Conservation (phyloP, 2,797 vertebrate species). For the Bovichtus diacanthus region DNA sequence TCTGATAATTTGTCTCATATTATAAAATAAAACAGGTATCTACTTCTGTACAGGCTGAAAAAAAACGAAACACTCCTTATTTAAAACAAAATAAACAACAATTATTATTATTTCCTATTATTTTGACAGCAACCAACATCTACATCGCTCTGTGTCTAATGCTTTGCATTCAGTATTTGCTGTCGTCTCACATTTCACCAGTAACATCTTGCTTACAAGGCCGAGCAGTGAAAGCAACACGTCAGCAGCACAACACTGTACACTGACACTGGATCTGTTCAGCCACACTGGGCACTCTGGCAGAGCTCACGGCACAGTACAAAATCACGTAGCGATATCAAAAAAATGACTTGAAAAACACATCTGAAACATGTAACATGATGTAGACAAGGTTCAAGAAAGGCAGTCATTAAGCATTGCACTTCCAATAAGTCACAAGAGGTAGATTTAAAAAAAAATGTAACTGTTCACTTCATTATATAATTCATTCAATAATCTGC, state of each 20-base stretch:
- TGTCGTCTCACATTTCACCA: conserved; percentile 27
- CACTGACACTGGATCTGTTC: neutral
- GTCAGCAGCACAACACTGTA: conserved; percentile 10
- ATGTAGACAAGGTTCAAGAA: neutral
- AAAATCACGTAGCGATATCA: neutral
- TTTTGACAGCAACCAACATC: neutral
- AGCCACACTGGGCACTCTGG: neutral
- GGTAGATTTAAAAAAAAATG: neutral
- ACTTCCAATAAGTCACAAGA: neutral
- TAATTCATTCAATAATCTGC: too few species aligned
- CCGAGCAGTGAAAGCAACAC: conserved; percentile 4
- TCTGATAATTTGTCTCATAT: neutral
- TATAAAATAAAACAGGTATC: neutral
- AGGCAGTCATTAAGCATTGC: neutral
- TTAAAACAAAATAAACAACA: neutral
- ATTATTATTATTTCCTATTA: neutral
- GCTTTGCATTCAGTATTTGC: conserved; percentile 13
- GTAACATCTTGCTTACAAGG: conserved; percentile 28
- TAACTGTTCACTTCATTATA: too few species aligned
- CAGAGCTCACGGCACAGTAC: neutral
- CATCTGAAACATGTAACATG: neutral
- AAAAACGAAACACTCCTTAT: neutral
- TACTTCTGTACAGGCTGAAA: neutral
- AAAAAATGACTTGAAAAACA: neutral
- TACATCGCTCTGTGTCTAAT: neutral